These are phyloP conservation scores for Xestia ashworthii DNA, from an alignment of 2,888 invertebrate species.

Conservation along the genomic window DNA sequence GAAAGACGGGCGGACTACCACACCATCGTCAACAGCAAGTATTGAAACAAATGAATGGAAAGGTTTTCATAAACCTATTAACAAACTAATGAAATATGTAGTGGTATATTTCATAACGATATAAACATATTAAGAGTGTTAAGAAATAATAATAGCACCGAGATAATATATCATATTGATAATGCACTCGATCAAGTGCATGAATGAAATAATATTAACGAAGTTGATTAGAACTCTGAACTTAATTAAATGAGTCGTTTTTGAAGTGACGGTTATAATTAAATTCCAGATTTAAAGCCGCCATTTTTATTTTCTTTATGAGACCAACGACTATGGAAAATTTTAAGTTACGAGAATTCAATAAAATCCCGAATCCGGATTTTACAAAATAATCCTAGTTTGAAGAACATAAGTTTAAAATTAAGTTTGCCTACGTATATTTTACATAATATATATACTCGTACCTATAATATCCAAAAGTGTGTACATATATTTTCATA, in stretches of 20 bases:
- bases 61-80: slow-evolving; percentile 12
- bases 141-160: background rate
- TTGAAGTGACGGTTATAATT: slow-evolving; percentile 42
- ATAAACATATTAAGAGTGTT: slow-evolving; percentile 3
- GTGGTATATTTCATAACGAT: slow-evolving; percentile 13
- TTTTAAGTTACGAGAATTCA: background rate
- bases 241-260: slow-evolving; percentile 2
- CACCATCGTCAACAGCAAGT: too few relatives aligned
- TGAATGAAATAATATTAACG: slow-evolving; percentile 37
- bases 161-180: slow-evolving; percentile 21
- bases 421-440: background rate
- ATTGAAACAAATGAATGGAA: background rate
- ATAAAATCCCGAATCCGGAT: too few relatives aligned
- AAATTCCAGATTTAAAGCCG: slow-evolving; percentile 1
- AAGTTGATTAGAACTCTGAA: slow-evolving; percentile 26
- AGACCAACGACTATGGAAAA: background rate
- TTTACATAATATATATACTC: too few relatives aligned
- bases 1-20: too few relatives aligned
- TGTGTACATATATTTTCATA: too few relatives aligned
- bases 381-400: background rate
- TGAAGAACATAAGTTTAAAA: background rate
- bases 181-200: slow-evolving; percentile 18
- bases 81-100: background rate
- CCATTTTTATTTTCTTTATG: slow-evolving; percentile 1
- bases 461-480: too few relatives aligned